Conservation (phyloP, 2,113 vertebrate genomes). For the Agapornis roseicollis region DNA sequence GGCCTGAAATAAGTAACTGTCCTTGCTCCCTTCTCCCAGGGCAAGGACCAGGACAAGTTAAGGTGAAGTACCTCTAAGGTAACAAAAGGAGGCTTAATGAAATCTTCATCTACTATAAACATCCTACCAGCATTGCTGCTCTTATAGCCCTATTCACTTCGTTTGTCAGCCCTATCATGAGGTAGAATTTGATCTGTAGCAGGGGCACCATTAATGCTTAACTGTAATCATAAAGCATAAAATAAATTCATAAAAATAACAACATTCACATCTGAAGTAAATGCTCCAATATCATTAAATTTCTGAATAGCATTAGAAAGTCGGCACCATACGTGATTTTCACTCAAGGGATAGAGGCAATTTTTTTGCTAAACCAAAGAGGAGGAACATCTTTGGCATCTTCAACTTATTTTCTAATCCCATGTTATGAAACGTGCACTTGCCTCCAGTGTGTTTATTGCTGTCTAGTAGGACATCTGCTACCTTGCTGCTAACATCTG, state of each 20-base stretch:
- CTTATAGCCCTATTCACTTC: neutral
- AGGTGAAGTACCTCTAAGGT: neutral
- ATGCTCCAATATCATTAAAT: neutral
- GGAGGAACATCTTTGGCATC: neutral
- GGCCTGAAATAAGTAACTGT: neutral
- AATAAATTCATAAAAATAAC: neutral
- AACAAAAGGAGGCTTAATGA: neutral
- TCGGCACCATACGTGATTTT: neutral
- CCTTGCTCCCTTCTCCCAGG: neutral
- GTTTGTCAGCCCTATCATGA: neutral
- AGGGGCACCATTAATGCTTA: neutral
- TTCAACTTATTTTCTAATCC: neutral
- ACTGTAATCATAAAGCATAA: neutral
- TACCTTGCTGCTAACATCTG: slow-evolving; percentile 59
- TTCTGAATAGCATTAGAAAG: neutral
- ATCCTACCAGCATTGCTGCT: neutral
- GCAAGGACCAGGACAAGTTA: neutral
- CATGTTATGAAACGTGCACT: neutral
- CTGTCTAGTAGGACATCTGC: slow-evolving; percentile 61
- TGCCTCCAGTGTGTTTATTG: slow-evolving; percentile 46
- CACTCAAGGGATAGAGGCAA: neutral
- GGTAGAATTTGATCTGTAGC: neutral
- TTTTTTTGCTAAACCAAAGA: neutral
- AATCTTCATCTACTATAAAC: neutral
- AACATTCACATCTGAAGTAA: neutral